Conservation (phyloP, 2,113 vertebrate genomes). For the Papio anubis region DNA sequence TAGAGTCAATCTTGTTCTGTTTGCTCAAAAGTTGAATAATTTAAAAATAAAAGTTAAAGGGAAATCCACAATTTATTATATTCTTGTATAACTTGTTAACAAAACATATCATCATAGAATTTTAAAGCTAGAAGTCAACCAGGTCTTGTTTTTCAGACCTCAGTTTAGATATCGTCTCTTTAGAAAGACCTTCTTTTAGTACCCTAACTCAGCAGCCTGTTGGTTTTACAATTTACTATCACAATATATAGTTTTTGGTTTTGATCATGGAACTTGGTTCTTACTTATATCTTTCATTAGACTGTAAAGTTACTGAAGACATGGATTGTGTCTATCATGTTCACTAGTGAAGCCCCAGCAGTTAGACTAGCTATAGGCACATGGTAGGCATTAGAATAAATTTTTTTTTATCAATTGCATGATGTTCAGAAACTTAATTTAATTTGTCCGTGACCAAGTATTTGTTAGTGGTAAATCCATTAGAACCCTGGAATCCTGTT, state of each 20-base stretch:
- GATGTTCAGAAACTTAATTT: neutral
- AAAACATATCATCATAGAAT: neutral
- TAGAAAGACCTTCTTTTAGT: neutral
- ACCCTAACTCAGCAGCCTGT: neutral
- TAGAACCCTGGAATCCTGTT: neutral
- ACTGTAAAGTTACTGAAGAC: neutral
- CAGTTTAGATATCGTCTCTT: neutral
- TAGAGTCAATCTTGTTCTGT: neutral
- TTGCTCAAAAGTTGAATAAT: neutral
- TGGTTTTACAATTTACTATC: slow-evolving; percentile 3
- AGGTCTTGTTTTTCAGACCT: neutral
- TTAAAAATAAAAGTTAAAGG: slow-evolving; percentile 28
- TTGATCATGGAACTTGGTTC: neutral
- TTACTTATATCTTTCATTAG: neutral
- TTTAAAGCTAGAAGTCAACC: neutral
- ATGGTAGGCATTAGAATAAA: neutral
- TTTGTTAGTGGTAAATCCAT: neutral
- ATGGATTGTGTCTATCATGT: neutral
- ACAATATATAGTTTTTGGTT: neutral
- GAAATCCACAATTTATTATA: neutral
- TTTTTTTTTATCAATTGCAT: neutral
- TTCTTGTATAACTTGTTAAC: neutral
- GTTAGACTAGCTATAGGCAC: neutral
- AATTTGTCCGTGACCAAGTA: neutral
- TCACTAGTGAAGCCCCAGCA: neutral